Conservation (phyloP, 2,888 invertebrate species). For the Achlya flavicornis region DNA sequence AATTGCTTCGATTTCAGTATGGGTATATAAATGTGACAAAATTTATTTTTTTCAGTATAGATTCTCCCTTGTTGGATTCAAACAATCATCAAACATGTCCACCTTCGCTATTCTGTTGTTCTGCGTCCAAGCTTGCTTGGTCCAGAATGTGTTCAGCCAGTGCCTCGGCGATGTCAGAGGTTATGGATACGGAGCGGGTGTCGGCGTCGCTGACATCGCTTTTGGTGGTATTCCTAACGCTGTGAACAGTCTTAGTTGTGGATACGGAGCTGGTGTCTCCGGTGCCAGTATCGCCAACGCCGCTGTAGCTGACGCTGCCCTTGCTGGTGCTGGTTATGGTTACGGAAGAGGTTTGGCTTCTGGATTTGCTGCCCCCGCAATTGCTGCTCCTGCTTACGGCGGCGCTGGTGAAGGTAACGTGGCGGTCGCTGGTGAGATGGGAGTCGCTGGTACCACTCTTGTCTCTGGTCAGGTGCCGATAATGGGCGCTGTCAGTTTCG, state of each 20-base stretch:
- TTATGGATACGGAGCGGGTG: slow-evolving; percentile 1
- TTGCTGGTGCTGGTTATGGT: slow-evolving; percentile 11
- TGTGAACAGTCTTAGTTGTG: slow-evolving; percentile 12
- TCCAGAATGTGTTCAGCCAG: slow-evolving; percentile 22
- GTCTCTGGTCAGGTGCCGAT: slow-evolving; percentile 42
- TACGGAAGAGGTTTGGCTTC: too few species aligned
- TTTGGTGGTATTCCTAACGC: too few species aligned
- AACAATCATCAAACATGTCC: slow-evolving; percentile 14
- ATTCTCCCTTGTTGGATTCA: neutral
- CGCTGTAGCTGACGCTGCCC: slow-evolving; percentile 9
- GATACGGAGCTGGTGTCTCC: slow-evolving; percentile 12
- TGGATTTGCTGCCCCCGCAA: neutral
- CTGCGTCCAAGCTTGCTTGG: slow-evolving; percentile 17
- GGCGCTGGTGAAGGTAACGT: slow-evolving; percentile 42
- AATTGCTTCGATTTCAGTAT: too few species aligned
- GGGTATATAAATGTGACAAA: too few species aligned
- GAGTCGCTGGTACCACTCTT: slow-evolving; percentile 44
- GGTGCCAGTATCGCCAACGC: slow-evolving; percentile 17
- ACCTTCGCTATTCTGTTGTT: slow-evolving; percentile 15
- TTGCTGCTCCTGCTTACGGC: slow-evolving; percentile 32
- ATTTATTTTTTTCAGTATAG: too few species aligned
- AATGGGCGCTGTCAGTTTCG: slow-evolving; percentile 40
- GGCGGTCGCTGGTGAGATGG: slow-evolving; percentile 42
- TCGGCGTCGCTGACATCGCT: neutral
- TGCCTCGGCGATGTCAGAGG: too few species aligned